phyloP scores from a whole-genome alignment of 2,888 invertebrate species.

The Pachymerium ferrugineum region DNA sequence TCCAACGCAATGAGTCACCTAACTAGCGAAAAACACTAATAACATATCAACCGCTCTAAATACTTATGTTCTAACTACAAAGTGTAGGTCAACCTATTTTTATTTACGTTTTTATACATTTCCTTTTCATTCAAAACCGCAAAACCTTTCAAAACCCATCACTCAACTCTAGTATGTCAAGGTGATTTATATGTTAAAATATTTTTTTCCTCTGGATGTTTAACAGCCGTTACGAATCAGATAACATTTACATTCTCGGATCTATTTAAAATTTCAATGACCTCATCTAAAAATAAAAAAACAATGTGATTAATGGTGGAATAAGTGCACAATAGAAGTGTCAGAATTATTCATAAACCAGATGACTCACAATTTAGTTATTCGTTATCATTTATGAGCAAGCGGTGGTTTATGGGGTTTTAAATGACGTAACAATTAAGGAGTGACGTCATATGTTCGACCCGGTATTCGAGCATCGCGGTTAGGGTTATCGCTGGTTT shows the following conservation, averaged over 20 bases:
- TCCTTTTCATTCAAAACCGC: not conserved
- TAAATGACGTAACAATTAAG: too few species aligned
- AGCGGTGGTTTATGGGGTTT: too few species aligned
- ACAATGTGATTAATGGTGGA: not conserved
- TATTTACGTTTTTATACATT: too few species aligned
- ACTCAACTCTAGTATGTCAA: not conserved
- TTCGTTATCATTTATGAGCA: too few species aligned
- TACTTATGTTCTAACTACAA: too few species aligned
- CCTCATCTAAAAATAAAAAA: not conserved
- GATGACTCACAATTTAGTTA: not conserved
- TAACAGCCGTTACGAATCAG: not conserved
- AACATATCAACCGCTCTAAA: too few species aligned
- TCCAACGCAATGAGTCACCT: too few species aligned
- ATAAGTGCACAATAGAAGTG: not conserved
- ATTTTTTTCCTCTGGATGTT: not conserved
- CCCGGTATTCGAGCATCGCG: too few species aligned
- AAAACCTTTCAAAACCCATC: not conserved
- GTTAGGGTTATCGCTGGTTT: too few species aligned
- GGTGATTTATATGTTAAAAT: not conserved
- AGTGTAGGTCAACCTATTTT: too few species aligned
- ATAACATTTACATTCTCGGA: not conserved
- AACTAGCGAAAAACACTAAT: too few species aligned
- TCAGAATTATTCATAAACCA: slow-evolving; percentile 3
- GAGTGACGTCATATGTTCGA: too few species aligned
- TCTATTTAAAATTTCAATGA: not conserved